A percentile compares a stretch with the other conserved stretches of the same genome.
These are phyloP conservation scores for Ptilonorhynchus violaceus DNA, from an alignment of 2,113 vertebrate species.

Conservation along the genomic window DNA sequence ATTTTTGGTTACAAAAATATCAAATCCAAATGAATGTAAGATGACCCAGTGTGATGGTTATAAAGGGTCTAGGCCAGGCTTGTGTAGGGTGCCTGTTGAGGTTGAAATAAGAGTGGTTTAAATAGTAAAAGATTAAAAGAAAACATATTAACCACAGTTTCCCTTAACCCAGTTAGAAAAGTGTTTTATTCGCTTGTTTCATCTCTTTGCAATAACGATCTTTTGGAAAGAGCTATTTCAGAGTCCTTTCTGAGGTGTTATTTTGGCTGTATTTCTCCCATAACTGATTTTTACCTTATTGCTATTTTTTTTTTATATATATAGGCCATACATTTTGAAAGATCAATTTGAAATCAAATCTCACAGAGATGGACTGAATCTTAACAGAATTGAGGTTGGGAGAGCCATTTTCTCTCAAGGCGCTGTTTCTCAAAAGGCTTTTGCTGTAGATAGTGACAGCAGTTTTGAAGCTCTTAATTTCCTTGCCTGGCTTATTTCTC, in stretches of 20 bases:
- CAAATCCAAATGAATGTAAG: neutral
- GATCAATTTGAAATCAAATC: slow-evolving; percentile 30
- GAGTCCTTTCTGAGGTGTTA: neutral
- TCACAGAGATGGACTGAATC: neutral
- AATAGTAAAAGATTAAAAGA: neutral
- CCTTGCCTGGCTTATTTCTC: neutral
- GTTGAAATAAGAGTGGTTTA: neutral
- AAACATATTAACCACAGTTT: neutral
- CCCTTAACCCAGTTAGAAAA: neutral
- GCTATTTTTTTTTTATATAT: neutral
- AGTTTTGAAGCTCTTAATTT: neutral
- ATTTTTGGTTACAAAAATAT: neutral
- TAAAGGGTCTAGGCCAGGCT: neutral
- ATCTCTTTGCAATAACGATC: neutral
- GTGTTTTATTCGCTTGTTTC: neutral
- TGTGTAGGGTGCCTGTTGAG: neutral
- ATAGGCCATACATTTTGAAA: neutral
- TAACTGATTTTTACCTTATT: neutral
- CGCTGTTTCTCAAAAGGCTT: neutral
- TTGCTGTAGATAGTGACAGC: neutral
- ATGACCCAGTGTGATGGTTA: neutral
- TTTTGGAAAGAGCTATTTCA: neutral
- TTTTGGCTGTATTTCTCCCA: neutral
- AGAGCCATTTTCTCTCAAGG: neutral
- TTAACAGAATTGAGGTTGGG: neutral